Base-by-base conservation (phyloP, 2,888 invertebrate species). In the Protodeltote pygarga region DNA sequence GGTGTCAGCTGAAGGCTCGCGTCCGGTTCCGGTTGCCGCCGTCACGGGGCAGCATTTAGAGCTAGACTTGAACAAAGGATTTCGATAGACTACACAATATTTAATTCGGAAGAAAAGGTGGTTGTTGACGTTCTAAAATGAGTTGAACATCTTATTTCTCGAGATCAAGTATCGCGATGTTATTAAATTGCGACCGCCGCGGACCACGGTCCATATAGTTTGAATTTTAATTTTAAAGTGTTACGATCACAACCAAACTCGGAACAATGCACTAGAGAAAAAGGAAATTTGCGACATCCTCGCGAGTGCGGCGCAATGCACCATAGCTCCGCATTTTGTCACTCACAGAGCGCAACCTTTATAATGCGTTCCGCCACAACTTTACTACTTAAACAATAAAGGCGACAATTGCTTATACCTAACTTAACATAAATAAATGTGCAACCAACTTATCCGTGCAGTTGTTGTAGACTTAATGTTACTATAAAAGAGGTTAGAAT, bases 221-320 rank as follows among this genome's bases (percentile, higher is more conserved):
- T 17, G 40, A 8, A 6, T 14, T 20, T 5, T 8, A 13, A 16
- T 17, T 21, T n/a, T 1, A 33, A 9, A 13, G 9, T 33, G 33
- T 21, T 21, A 5, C 20, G 9, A 3, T 14, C 29, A 29, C 5
- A 11, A 34, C 8, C 20, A 6, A 28, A 23, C 13, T 11, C n/a
- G 19, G 13, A 20, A 5, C 11, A n/a, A n/a, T 10, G 8, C 9
- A 57, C 13, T 8, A 57, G 6, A 17, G 5, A 20, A 20, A 29
- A 5, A 52, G 32, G 27, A 14, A 29, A 29, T 13, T 24, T 9
- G 27, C 23, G 29, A 16, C 10, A 2, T 3, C 19, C 29, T 9
- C 42, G 29, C 8, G 24, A 21, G 17, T 10, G 29, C 31, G 21
- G 25, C 31, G 29, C 51, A 40, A n/a, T 51, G 60, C 41, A 40